Conservation (phyloP, 35 echinoderm and acorn worm genomes). For the Stichopus chloronotus region DNA sequence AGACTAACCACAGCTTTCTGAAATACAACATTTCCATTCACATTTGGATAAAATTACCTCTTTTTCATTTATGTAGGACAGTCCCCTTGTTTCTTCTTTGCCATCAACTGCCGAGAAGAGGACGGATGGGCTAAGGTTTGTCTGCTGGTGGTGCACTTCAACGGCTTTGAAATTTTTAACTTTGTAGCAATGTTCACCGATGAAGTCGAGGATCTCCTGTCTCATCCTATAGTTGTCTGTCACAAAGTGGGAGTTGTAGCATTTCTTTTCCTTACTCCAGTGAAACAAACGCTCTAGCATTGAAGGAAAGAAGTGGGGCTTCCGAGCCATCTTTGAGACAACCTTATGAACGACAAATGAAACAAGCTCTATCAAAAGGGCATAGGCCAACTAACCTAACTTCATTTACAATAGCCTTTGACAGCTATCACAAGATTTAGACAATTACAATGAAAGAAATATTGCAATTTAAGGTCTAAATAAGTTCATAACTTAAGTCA, state of each 20-base stretch:
- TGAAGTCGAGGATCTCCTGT: conserved; percentile 71
- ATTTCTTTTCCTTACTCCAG: conserved; percentile 48
- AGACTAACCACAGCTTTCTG: too few relatives aligned
- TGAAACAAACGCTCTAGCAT: conserved; percentile 67
- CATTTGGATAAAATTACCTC: conserved; percentile 61
- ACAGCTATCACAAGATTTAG: too few relatives aligned
- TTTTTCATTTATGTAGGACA: conserved; percentile 77
- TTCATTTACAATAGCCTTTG: too few relatives aligned
- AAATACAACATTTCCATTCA: too few relatives aligned
- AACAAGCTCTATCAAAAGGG: too few relatives aligned
- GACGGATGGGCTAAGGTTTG: conserved; percentile 60
- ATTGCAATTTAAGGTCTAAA: too few relatives aligned
- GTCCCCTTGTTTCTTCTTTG: conserved; percentile 56
- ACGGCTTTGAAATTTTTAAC: conserved; percentile 44
- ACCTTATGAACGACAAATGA: conserved; percentile 23
- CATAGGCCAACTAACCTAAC: too few relatives aligned
- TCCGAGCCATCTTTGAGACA: conserved; percentile 52
- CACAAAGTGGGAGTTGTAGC: conserved; percentile 48
- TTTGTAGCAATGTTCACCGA: conserved; percentile 56
- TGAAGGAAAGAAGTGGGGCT: conserved; percentile 59
- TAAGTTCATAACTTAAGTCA: too few relatives aligned
- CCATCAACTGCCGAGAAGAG: conserved; percentile 72
- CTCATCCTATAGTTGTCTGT: conserved; percentile 78
- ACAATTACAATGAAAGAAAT: too few relatives aligned
- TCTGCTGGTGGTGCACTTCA: background rate